A percentile compares a stretch with the other conserved stretches of the same genome.
Evolutionary conservation across 2,888 invertebrate genomes (phyloP).

Genomic region (Drosophila yooni): DNA sequence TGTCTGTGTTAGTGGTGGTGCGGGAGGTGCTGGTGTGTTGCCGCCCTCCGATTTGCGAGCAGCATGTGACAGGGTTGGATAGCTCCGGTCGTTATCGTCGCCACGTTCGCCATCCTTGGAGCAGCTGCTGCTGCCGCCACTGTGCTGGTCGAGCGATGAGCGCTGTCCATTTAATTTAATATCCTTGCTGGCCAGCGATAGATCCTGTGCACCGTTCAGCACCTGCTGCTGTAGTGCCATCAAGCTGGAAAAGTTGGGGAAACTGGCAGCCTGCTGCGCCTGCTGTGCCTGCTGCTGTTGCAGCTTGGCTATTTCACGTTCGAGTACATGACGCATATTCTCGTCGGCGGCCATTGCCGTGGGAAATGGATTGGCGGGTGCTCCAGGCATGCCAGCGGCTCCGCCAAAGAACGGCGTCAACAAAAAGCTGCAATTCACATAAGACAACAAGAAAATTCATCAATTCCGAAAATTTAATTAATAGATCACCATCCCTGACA

Average conservation of each 20-base stretch:
- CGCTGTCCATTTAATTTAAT: constrained; percentile 85
- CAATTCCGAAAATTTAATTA: neutral
- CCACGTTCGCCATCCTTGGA: constrained; percentile 74
- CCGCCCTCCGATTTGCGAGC: constrained; percentile 93
- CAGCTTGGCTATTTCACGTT: constrained; percentile 95
- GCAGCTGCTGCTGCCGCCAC: constrained; percentile 68
- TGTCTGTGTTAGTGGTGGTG: constrained; percentile 59
- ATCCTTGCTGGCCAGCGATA: constrained; percentile 89
- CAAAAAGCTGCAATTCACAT: constrained; percentile 87
- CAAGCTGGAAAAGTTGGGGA: constrained; percentile 87
- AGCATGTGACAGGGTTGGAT: constrained; percentile 69
- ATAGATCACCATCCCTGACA: neutral
- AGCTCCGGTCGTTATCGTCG: constrained; percentile 47
- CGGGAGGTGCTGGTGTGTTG: constrained; percentile 81
- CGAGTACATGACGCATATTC: constrained; percentile 94
- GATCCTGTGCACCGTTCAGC: constrained; percentile 91
- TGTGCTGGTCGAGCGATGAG: constrained; percentile 74
- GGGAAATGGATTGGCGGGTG: constrained; percentile 77
- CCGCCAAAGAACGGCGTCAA: constrained; percentile 93
- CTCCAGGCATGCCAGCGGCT: constrained; percentile 84
- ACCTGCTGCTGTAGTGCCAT: constrained; percentile 92
- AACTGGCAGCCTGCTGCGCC: constrained; percentile 77
- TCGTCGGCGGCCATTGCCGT: constrained; percentile 88
- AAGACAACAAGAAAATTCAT: neutral
- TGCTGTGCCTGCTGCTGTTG: constrained; percentile 86